These are phyloP conservation scores for Seladonia tumulorum DNA, from an alignment of 2,888 invertebrate genomes.

Conservation along the genomic window DNA sequence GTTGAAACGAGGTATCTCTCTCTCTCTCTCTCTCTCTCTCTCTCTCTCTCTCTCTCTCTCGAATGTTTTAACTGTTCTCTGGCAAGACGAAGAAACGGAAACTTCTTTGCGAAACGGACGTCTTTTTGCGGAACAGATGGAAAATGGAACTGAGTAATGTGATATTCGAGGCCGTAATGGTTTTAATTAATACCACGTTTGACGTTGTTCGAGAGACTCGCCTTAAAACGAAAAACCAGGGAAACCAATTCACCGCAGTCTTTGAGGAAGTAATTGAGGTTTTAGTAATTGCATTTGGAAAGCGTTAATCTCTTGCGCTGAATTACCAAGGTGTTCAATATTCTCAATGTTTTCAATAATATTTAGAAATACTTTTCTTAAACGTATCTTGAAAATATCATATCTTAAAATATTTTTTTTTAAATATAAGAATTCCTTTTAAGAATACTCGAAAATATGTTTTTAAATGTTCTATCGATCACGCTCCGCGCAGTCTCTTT, in stretches of 20 bases:
- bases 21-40: too few relatives aligned
- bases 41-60: too few relatives aligned
- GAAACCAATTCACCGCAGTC: not conserved
- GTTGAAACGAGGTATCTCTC: not conserved
- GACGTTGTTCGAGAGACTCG: not conserved
- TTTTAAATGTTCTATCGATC: not conserved
- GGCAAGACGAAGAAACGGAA: not conserved
- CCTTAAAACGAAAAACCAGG: not conserved
- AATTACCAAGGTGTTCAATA: not conserved
- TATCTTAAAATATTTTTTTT: too few relatives aligned
- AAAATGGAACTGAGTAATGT: not conserved
- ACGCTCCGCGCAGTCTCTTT: not conserved
- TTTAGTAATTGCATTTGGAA: not conserved
- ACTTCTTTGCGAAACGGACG: not conserved
- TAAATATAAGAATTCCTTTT: too few relatives aligned
- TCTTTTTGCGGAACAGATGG: not conserved
- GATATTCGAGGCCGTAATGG: not conserved
- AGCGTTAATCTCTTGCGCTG: not conserved
- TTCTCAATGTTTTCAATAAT: too few relatives aligned
- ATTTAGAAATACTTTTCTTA: too few relatives aligned
- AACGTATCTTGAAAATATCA: too few relatives aligned
- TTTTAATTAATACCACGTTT: slow-evolving; percentile 5
- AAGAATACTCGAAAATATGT: too few relatives aligned
- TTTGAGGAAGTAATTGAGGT: not conserved
- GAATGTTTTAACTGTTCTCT: not conserved